Percentiles rank a stretch among this genome's conserved stretches.
These are phyloP conservation scores for Butorides virescens DNA, from an alignment of 2,113 vertebrate species.

Conservation along the genomic window DNA sequence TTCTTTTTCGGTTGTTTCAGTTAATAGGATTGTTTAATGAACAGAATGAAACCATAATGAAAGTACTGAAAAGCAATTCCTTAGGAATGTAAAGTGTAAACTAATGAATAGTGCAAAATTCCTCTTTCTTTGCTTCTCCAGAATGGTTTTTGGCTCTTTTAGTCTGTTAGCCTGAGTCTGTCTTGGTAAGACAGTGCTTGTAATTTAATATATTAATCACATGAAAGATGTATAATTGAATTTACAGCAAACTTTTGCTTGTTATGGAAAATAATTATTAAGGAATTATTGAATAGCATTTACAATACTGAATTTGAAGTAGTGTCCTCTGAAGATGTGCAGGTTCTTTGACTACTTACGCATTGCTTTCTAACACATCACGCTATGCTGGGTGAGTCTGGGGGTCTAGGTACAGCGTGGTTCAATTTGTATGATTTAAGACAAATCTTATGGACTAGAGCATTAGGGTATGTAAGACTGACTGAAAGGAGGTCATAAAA, in stretches of 20 bases:
- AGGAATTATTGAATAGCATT: not conserved
- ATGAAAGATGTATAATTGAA: not conserved
- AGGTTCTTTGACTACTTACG: not conserved
- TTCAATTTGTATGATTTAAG: not conserved
- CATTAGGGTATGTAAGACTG: not conserved
- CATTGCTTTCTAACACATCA: not conserved
- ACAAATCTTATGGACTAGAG: fast-evolving
- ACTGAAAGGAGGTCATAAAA: not conserved
- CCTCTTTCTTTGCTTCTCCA: not conserved
- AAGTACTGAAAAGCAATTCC: not conserved
- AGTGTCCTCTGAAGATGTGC: not conserved
- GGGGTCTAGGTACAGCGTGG: not conserved
- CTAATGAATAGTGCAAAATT: not conserved
- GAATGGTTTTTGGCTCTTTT: not conserved
- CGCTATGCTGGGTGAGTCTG: not conserved
- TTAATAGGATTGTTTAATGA: not conserved
- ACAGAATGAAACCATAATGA: not conserved
- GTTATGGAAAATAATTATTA: not conserved
- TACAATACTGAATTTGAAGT: not conserved
- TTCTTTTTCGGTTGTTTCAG: not conserved
- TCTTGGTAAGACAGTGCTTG: not conserved
- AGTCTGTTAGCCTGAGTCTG: not conserved
- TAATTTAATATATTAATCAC: not conserved
- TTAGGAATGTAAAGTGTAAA: not conserved
- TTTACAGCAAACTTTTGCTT: not conserved